These are phyloP conservation scores for Quadroppia sp. DNA, from an alignment of 2,888 invertebrate species.

Conservation along the genomic window DNA sequence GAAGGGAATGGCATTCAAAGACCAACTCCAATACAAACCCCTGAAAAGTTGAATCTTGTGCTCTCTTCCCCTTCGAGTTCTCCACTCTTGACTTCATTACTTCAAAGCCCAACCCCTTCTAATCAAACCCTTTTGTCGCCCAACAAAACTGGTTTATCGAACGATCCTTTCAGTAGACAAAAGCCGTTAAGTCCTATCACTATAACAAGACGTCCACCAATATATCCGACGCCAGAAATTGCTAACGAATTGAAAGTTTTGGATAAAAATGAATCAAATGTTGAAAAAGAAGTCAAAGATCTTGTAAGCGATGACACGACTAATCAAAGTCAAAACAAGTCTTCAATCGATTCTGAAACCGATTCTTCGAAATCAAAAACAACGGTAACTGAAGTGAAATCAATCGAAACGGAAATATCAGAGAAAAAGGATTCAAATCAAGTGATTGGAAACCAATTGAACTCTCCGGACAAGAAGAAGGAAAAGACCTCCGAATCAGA, in stretches of 20 bases:
- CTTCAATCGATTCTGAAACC: background rate
- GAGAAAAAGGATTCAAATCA: background rate
- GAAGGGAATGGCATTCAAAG: background rate
- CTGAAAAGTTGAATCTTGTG: conserved; percentile 37
- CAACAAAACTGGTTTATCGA: conserved; percentile 43
- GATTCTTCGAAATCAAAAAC: background rate
- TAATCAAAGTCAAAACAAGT: background rate
- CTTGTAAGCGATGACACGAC: background rate
- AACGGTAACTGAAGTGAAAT: background rate
- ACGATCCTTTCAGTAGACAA: background rate
- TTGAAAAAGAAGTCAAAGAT: background rate
- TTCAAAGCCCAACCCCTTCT: conserved; percentile 66
- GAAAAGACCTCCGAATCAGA: background rate
- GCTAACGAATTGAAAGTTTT: background rate
- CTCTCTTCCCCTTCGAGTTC: conserved; percentile 52
- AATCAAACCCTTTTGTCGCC: conserved; percentile 14
- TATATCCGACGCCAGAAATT: background rate
- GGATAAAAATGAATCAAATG: background rate
- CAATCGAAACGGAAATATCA: background rate
- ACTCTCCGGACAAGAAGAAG: background rate
- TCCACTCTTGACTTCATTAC: conserved; percentile 73
- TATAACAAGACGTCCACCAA: conserved; percentile 2
- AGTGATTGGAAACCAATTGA: background rate
- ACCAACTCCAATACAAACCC: background rate
- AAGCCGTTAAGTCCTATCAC: background rate